phyloP scores from a whole-genome alignment of 1,140 invertebrate species.

The Drosophila ironensis region DNA sequence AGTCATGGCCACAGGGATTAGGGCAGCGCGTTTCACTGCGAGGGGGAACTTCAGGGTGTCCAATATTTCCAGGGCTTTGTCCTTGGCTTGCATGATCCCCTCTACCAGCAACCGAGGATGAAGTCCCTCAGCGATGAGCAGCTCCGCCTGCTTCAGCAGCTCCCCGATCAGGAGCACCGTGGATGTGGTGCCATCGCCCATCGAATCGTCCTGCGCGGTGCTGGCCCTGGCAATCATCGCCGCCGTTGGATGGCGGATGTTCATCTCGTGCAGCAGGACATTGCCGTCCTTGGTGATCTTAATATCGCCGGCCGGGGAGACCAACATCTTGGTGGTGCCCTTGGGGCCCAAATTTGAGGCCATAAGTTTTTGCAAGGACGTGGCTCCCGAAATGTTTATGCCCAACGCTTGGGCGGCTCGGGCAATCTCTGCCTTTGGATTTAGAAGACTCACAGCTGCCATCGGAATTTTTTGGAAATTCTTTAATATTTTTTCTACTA shows the following conservation, averaged over 20 bases:
- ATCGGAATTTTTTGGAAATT: slow-evolving; percentile 83
- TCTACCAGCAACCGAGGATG: slow-evolving; percentile 97
- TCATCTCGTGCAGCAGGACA: slow-evolving; percentile 99
- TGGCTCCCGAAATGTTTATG: slow-evolving; percentile 98
- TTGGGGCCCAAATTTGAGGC: slow-evolving; percentile 98
- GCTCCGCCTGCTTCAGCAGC: slow-evolving; percentile 97
- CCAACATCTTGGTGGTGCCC: slow-evolving; percentile 99
- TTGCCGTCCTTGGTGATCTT: slow-evolving; percentile 99
- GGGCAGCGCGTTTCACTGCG: slow-evolving; percentile 86
- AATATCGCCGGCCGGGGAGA: slow-evolving; percentile 98
- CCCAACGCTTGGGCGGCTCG: slow-evolving; percentile 96
- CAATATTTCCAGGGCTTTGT: slow-evolving; percentile 93
- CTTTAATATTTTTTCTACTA: not conserved
- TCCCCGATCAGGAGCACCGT: slow-evolving; percentile 99
- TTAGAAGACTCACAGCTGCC: slow-evolving; percentile 97
- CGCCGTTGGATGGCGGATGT: slow-evolving; percentile 99
- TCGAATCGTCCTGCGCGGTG: slow-evolving; percentile 99
- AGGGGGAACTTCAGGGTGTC: slow-evolving; percentile 90
- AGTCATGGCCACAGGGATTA: slow-evolving; percentile 93
- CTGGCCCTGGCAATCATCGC: slow-evolving; percentile 98
- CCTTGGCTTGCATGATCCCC: slow-evolving; percentile 95
- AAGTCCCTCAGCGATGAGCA: slow-evolving; percentile 95
- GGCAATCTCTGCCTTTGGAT: slow-evolving; percentile 99
- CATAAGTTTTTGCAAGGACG: slow-evolving; percentile 99
- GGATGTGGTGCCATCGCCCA: slow-evolving; percentile 99